A percentile compares a stretch with the other conserved stretches of the same genome.
These are phyloP conservation scores for Chaetodon trifascialis DNA, from an alignment of 2,113 vertebrate genomes.

Conservation along the genomic window DNA sequence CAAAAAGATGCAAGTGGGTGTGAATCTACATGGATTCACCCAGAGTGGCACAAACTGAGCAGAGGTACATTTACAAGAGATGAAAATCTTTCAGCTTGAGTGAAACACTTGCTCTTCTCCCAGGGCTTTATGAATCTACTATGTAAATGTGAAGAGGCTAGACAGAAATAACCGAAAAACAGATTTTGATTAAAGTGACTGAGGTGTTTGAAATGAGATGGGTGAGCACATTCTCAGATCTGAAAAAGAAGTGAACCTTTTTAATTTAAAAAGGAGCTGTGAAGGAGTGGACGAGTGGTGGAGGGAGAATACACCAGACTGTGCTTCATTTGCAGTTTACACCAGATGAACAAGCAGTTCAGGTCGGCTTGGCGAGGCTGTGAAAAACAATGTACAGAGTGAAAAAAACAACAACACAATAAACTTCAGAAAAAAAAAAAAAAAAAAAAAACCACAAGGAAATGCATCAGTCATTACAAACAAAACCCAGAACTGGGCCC, in stretches of 20 bases:
- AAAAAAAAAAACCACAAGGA: no score
- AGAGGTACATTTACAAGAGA: not conserved
- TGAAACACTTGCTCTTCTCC: not conserved
- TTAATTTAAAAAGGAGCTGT: not conserved
- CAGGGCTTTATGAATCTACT: not conserved
- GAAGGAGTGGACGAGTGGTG: no score
- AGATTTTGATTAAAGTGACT: not conserved
- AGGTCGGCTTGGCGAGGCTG: no score
- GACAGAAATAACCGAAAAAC: not conserved
- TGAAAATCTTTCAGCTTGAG: no score
- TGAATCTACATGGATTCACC: not conserved
- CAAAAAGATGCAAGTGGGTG: not conserved
- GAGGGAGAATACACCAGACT: no score
- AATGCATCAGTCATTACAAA: no score
- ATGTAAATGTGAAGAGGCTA: not conserved
- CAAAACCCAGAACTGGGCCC: no score
- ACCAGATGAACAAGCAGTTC: no score
- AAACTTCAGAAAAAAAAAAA: no score
- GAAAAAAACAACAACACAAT: not conserved
- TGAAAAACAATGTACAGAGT: no score
- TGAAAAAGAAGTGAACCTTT: not conserved
- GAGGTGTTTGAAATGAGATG: slow-evolving; percentile 5
- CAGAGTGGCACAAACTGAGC: not conserved
- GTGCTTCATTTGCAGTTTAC: no score
- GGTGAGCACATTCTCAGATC: not conserved